These are phyloP conservation scores for Andrena fulva DNA, from an alignment of 2,888 invertebrate species.

Conservation along the genomic window DNA sequence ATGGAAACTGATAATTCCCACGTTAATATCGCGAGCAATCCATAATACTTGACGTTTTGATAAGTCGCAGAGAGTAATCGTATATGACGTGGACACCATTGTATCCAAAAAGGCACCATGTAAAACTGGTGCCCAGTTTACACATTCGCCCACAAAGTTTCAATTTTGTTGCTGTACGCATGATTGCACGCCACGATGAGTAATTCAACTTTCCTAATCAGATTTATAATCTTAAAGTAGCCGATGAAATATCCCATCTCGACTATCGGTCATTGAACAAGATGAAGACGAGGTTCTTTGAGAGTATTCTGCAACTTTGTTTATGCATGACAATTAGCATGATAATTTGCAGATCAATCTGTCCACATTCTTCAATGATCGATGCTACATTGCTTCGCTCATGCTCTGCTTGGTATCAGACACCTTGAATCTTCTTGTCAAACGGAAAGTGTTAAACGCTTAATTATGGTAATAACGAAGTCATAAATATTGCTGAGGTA, in stretches of 20 bases:
- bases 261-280: neutral
- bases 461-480: neutral
- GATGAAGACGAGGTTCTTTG: neutral
- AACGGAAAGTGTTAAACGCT: conserved; percentile 1
- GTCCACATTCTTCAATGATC: conserved; percentile 29
- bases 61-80: neutral
- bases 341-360: neutral
- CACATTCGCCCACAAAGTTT: neutral
- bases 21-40: neutral
- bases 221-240: neutral
- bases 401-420: conserved; percentile 17
- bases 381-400: conserved; percentile 5
- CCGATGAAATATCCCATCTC: neutral
- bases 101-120: neutral
- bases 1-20: neutral
- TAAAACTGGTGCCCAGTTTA: neutral
- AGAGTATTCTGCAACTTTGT: neutral
- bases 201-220: neutral
- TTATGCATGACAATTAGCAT: conserved; percentile 21
- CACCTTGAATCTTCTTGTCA: conserved; percentile 6
- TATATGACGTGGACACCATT: neutral
- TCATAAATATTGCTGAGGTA: neutral
- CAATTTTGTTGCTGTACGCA: too few species aligned
- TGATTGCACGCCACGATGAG: neutral
- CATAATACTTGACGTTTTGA: neutral